Evolutionary conservation across 1,140 invertebrate genomes (phyloP), one percentile per base, ranked within the genome.

Genomic region (Lepidurus arcticus): DNA sequence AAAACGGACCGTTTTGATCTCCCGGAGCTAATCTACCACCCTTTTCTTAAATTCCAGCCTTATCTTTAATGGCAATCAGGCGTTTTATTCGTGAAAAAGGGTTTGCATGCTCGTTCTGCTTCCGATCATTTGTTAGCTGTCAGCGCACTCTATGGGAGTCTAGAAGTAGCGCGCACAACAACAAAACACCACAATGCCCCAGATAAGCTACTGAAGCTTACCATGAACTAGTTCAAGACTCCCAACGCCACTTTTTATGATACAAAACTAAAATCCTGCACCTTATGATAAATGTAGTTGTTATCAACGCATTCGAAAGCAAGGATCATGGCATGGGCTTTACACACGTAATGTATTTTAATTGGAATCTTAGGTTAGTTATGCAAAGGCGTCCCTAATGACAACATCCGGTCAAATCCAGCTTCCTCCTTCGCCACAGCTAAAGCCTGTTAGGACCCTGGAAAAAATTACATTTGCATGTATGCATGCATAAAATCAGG

Each of bases 321-420:
- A 16, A 53, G 21, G 47, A n/a, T 4, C 10, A 53, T 53, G 13
- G 47, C 13, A 65, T 65, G 13, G n/a, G 53, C 16, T 16, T n/a
- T 13, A 7, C 7, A 65, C 53, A 65, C 16, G 53, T 21, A 16
- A 7, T 13, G 9, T 21, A 65, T 65, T 65, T 65, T 16, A 65
- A 65, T 21, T 21, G 21, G 9, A 13, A 21, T 65, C 53, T 65
- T 65, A 65, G 16, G 53, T 21, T n/a, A 16, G 53, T 34, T 34
- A 34, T 34, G 34, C 34, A 34, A 34, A 34, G 34, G 16, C 21
- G 53, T 16, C 16, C 16, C n/a, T 65, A 65, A 65, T 65, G 53
- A 65, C 53, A 65, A 65, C 53, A 65, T 65, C 53, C 53, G 53
- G 53, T 21, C 53, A n/a, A 21, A 65, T 65, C 53, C 53, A 65